Evolutionary conservation across 2,113 vertebrate genomes (phyloP).

Genomic region (Puntigrus tetrazona): DNA sequence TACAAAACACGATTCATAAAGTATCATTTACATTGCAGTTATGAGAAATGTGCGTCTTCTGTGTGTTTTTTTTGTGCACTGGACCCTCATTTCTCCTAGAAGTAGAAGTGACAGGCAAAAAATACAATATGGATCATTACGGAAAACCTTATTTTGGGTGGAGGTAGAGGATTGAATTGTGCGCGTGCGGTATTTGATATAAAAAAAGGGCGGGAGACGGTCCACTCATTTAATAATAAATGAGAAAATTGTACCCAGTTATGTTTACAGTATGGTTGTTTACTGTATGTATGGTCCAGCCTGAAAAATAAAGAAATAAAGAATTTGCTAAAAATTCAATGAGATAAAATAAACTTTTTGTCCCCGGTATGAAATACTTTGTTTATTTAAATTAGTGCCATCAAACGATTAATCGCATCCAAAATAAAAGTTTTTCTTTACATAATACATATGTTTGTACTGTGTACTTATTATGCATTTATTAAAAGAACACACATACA

Average conservation of each 20-base stretch:
- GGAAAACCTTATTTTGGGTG: background rate
- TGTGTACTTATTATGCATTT: too few species aligned
- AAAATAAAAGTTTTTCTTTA: too few species aligned
- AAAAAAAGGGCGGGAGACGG: background rate
- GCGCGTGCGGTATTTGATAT: background rate
- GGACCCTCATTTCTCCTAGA: background rate
- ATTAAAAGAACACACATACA: too few species aligned
- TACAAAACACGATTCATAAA: background rate
- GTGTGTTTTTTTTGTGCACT: background rate
- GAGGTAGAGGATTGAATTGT: slow-evolving; percentile 14
- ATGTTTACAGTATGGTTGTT: background rate
- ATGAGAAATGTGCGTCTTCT: background rate
- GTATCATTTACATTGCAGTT: background rate
- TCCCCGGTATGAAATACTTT: background rate
- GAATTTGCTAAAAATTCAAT: too few species aligned
- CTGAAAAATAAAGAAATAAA: background rate
- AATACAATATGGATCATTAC: background rate
- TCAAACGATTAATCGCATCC: too few species aligned
- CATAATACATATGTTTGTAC: too few species aligned
- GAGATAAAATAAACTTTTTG: too few species aligned
- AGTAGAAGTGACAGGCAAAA: background rate
- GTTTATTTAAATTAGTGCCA: background rate
- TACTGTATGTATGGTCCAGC: background rate
- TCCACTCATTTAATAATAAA: background rate
- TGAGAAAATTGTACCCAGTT: background rate